Base-by-base conservation (phyloP, 1,140 invertebrate species). In the Drosophila prosaltans region DNA sequence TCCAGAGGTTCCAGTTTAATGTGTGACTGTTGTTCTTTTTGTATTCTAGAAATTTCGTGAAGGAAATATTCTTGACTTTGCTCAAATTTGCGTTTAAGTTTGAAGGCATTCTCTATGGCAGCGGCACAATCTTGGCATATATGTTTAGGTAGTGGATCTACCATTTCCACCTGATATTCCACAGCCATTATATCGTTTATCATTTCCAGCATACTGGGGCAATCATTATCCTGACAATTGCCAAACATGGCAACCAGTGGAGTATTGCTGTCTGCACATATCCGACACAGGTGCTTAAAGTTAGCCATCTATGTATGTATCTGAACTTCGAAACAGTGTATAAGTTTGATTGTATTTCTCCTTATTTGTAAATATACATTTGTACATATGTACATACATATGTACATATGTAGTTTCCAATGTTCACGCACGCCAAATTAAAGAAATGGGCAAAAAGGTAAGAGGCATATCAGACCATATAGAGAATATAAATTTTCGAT, bases 1-100 rank as follows among this genome's bases (percentile, higher is more conserved):
- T 54, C 54, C 54, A n/a, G 11, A n/a, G 54, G n/a, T n/a, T 57
- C 30, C 11, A 36, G 55, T 8, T 39, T 48, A 24, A 48, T 48
- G 21, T 2, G n/a, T 16, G 55, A 1, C 16, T 30, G 28, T 30
- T 30, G 28, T 30, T 30, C 2, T 2, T 36, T 6, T 36, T 16
- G 30, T n/a, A 3, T 10, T 36, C 7, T 57, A 8, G n/a, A 58
- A 8, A 32, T 58, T 32, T 21, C 6, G 2, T n/a, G 7, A 10
- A 59, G n/a, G 9, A 59, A 39, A 10, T 39, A 58, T 6, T 4
- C 16, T 7, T 59, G 32, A 39, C 57, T 59, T 1, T 16, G 55
- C 21, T 59, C 8, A 11, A 8, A 39, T 32, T 36, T 16, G 9
- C 55, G 32, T 16, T n/a, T 16, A 16, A 58, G 55, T 21, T 58